Evolutionary conservation across 1,140 invertebrate genomes (phyloP), one percentile per base, ranked within the genome.

Genomic region (Phymastichus coffea): DNA sequence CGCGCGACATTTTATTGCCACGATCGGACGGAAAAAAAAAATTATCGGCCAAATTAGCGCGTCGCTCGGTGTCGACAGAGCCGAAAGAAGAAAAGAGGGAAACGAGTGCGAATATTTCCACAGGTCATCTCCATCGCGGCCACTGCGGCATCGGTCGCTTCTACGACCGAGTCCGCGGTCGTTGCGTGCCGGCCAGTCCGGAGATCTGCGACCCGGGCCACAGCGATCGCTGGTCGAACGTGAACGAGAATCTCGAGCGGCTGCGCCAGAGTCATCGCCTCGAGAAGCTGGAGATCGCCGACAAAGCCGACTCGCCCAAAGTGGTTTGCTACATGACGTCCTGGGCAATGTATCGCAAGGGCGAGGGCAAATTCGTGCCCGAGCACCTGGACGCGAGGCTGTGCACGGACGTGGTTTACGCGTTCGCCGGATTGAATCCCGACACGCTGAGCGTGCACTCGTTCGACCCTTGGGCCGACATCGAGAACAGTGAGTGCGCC

Each of bases 391-490:
- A 95, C 68, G 81, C 86, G 0, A 77, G 80, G 37, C 82, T 96
- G 0, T 97, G 94, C 69, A 94, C 92, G 0, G 91, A 95, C 65
- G 80, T 97, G 3, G 83, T 97, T 12, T 97, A 96, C 66, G 92
- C 94, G 0, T 97, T 94, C 73, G 92, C 91, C n/a, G 88, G 87
- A 10, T 74, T 95, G 15, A 90, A 94, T 70, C 86, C 90, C 0
- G 85, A 91, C 28, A 87, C 84, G 4, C 76, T 94, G 2, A 73
- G 85, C 1, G 84, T 93, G 4, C 88, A 89, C 25, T 82, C 90
- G 44, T 91, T 91, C 48, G 93, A 95, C 81, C 86, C 88, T 14
- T 92, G 88, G 88, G 86, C 89, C 4, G 93, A 95, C 75, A 82
- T 93, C 22, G 90, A 93, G 52, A 91, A 94, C 67, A 87, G 92